phyloP scores from a whole-genome alignment of 2,888 invertebrate genomes.

The Phania funesta region DNA sequence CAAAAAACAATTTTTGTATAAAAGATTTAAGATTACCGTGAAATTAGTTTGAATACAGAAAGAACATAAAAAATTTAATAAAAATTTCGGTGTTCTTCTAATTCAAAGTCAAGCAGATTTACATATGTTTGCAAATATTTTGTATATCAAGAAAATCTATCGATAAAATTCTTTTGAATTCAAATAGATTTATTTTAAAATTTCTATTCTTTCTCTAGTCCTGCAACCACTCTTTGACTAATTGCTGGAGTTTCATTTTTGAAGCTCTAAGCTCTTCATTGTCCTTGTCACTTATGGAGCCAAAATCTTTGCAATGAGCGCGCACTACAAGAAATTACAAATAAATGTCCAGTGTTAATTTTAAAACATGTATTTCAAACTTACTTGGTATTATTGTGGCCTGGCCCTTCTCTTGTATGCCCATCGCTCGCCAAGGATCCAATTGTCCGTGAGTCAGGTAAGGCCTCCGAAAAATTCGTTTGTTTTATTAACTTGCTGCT shows the following conservation, averaged over 20 bases:
- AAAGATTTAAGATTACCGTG: too few relatives aligned
- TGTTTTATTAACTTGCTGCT: conserved; percentile 75
- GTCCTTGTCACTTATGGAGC: conserved; percentile 74
- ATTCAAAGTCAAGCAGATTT: too few relatives aligned
- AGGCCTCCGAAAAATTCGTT: conserved; percentile 81
- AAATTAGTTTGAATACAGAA: too few relatives aligned
- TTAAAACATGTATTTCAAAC: not conserved
- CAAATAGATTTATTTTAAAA: not conserved
- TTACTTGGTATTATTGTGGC: conserved; percentile 77
- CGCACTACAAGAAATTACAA: conserved; percentile 69
- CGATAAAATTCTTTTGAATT: too few relatives aligned
- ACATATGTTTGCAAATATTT: too few relatives aligned
- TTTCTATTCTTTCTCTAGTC: not conserved
- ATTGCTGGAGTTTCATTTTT: conserved; percentile 74
- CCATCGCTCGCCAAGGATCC: conserved; percentile 83
- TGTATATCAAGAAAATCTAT: too few relatives aligned
- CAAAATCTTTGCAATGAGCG: conserved; percentile 78
- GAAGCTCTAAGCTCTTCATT: conserved; percentile 74
- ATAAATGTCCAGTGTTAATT: not conserved
- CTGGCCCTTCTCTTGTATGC: conserved; percentile 76
- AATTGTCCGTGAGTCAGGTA: conserved; percentile 82
- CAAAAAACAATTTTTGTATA: too few relatives aligned
- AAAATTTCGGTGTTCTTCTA: too few relatives aligned
- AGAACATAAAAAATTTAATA: too few relatives aligned
- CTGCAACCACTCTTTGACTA: conserved; percentile 75